Evolutionary conservation across 1,140 invertebrate genomes (phyloP), one percentile per base, ranked within the genome.

Genomic region (Saxidomus purpurata): DNA sequence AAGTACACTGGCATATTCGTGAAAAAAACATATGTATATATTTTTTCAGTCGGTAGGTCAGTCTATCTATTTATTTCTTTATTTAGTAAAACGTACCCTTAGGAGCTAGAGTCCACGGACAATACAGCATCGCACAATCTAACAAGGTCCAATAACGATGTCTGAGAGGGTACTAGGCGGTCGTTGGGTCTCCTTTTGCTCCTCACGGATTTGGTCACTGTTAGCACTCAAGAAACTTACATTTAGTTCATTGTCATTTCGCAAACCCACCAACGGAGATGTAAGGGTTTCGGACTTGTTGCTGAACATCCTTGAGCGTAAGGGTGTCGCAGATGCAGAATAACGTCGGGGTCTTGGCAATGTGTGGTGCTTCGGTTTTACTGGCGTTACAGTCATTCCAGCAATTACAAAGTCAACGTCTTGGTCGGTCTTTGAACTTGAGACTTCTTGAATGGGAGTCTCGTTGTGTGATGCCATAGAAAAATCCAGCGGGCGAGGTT

Each of bases 191-290:
- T 77, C 79, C 11, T 61, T 52, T 9, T 8, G 19, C 15, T 61
- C 55, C 3, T 80, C 76, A 34, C 34, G 25, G 49, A 17, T 31
- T 34, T 59, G 47, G 19, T 84, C 82, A 82, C 59, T 82, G 13
- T 40, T 28, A 40, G 80, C 34, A 67, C 82, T 84, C 28, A 84
- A 43, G 15, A 84, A 40, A 84, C 82, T 84, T 34, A 71, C 3
- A 28, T 84, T 67, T 9, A 84, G n/a, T 52, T 84, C 82, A 71
- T 84, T 84, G 61, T 69, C 47, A 52, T 84, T 84, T 34, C 82
- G 25, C 0, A 43, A 43, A 34, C 82, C 82, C 38, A 71, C 43
- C 1, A 84, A 34, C n/a, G 82, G 82, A 4, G 82, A 84, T 22
- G 40, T 71, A 34, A 84, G 17, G 19, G 63, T 67, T 28, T 84